These are phyloP conservation scores for Acestrorhynchus altus DNA, from an alignment of 2,797 vertebrate genomes.

Conservation along the genomic window DNA sequence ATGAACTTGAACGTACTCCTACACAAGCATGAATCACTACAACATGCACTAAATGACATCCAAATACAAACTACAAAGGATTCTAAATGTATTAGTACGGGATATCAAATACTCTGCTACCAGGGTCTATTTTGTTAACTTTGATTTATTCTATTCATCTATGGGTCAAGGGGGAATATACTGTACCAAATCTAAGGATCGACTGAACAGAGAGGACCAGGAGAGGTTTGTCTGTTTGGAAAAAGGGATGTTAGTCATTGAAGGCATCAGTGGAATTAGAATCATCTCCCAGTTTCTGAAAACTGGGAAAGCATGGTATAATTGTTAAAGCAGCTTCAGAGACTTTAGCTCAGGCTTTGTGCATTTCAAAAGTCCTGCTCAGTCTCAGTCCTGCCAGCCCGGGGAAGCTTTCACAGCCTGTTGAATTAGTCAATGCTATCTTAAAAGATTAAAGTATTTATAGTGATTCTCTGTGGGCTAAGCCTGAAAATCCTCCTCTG, in stretches of 20 bases:
- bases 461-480: conserved; percentile 5
- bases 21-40: not conserved
- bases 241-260: conserved; percentile 56
- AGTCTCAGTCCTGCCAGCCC: not conserved
- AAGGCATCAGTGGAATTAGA: not conserved
- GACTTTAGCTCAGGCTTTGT: not conserved
- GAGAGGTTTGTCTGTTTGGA: conserved; percentile 85
- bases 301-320: not conserved
- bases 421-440: conserved; percentile 11
- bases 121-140: conserved; percentile 24
- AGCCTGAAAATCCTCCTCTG: conserved; percentile 4
- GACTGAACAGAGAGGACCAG: conserved; percentile 88
- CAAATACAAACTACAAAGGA: conserved; percentile 4
- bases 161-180: conserved; percentile 63
- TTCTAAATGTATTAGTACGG: conserved; percentile 34
- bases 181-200: conserved; percentile 88
- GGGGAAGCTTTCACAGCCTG: not conserved
- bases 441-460: conserved; percentile 28
- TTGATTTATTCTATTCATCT: conserved; percentile 49
- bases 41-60: conserved; percentile 21
- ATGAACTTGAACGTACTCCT: conserved; percentile 23
- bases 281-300: conserved; percentile 1
- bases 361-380: not conserved
- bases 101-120: conserved; percentile 8
- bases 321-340: not conserved